Evolutionary conservation across 92 coral and sea anemone species (phyloP).

Genomic region (Isaurus tuberculatus): DNA sequence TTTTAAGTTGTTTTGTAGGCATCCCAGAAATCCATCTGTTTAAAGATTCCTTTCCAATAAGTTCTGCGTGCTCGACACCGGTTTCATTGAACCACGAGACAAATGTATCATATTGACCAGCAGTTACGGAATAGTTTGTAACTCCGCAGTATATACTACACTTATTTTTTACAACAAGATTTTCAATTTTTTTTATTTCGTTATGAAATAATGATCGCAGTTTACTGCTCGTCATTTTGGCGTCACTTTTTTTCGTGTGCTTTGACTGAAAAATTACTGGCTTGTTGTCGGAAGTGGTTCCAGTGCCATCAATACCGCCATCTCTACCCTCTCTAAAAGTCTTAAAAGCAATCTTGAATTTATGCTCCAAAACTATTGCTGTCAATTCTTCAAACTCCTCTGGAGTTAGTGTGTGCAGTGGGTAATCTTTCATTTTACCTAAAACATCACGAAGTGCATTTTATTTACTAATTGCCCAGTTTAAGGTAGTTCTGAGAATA

Average conservation of each 20-base stretch:
- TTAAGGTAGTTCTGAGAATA: no score
- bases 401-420: constrained; percentile 1
- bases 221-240: neutral
- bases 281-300: neutral
- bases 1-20: neutral
- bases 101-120: neutral
- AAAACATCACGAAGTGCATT: no score
- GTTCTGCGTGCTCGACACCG: neutral
- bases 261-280: neutral
- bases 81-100: neutral
- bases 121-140: neutral
- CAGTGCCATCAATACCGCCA: neutral
- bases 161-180: neutral
- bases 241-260: neutral
- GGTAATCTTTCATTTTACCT: no score
- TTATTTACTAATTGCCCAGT: no score
- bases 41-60: constrained; percentile 1
- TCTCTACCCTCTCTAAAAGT: neutral
- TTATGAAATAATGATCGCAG: neutral
- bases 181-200: neutral
- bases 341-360: neutral
- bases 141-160: neutral
- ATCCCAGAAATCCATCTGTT: neutral
- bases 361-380: neutral
- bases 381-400: neutral